phyloP scores from a whole-genome alignment of 1,140 invertebrate species.

The Hypsibius dujardini region DNA sequence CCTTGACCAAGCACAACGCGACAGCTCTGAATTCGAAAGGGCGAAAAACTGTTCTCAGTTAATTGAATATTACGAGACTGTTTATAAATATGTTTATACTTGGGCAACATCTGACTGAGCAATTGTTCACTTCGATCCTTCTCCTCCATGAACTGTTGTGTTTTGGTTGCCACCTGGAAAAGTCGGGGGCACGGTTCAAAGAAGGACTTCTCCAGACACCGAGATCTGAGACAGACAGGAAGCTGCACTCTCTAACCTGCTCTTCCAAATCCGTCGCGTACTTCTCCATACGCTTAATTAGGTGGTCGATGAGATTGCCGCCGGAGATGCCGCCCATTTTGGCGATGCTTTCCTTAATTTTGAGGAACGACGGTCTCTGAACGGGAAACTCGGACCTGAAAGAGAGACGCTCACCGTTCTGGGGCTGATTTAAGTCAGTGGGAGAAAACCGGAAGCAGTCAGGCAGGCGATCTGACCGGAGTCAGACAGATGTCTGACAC shows the following conservation, averaged over 20 bases:
- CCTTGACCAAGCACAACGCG: not conserved
- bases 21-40: not conserved
- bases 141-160: slow-evolving; percentile 77
- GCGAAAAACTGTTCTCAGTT: no score
- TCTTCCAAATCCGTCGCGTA: slow-evolving; percentile 69
- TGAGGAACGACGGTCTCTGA: not conserved
- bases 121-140: slow-evolving; percentile 88
- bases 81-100: slow-evolving; percentile 36
- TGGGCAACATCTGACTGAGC: slow-evolving; percentile 74
- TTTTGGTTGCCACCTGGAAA: no score
- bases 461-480: no score
- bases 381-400: slow-evolving; percentile 3
- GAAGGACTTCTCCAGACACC: no score
- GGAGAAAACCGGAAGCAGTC: no score
- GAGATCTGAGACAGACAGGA: no score
- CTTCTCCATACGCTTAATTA: slow-evolving; percentile 63
- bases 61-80: no score
- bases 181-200: no score
- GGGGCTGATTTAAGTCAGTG: no score
- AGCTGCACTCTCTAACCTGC: slow-evolving; percentile 65
- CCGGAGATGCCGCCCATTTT: not conserved
- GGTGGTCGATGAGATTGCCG: slow-evolving; percentile 67
- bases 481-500: no score
- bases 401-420: no score
- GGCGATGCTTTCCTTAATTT: not conserved